These are phyloP conservation scores for Bilobella aurantiaca DNA, from an alignment of 1,140 invertebrate species.

Conservation along the genomic window DNA sequence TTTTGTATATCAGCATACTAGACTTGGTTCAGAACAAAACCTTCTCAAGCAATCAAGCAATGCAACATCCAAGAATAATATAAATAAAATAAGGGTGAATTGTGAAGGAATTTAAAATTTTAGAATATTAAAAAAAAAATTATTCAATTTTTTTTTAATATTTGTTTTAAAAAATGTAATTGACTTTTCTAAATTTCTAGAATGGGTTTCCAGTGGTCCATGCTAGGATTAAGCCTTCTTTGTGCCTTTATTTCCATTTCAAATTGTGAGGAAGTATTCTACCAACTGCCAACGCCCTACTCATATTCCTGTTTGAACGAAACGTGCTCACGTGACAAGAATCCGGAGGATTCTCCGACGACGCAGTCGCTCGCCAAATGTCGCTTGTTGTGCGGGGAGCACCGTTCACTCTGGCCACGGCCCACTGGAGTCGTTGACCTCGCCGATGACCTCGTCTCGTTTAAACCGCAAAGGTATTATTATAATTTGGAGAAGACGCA, in stretches of 20 bases:
- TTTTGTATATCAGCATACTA: no score
- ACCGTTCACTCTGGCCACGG: constrained; percentile 58
- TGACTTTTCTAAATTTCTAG: neutral
- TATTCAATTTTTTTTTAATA: neutral
- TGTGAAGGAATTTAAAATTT: no score
- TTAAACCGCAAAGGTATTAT: constrained; percentile 33
- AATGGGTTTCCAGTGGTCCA: neutral
- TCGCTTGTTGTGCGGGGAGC: constrained; percentile 53
- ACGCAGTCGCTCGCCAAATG: constrained; percentile 42
- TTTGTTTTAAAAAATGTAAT: neutral
- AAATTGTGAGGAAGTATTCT: constrained; percentile 27
- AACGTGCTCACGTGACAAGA: constrained; percentile 34
- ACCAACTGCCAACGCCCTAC: constrained; percentile 34
- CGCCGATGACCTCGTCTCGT: constrained; percentile 34
- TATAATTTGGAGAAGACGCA: neutral
- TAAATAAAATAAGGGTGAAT: no score
- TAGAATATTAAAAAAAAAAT: neutral
- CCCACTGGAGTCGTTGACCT: constrained; percentile 44
- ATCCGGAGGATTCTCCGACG: constrained; percentile 32
- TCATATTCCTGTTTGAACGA: constrained; percentile 34
- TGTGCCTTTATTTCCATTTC: neutral
- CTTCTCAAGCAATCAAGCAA: no score
- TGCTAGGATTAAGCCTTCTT: neutral
- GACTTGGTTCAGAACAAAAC: no score
- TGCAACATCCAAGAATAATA: no score